A percentile compares a stretch with the other conserved stretches of the same genome.
Evolutionary conservation across 53 echinoderm and acorn worm genomes (phyloP).

Genomic region (Astropecten irregularis): DNA sequence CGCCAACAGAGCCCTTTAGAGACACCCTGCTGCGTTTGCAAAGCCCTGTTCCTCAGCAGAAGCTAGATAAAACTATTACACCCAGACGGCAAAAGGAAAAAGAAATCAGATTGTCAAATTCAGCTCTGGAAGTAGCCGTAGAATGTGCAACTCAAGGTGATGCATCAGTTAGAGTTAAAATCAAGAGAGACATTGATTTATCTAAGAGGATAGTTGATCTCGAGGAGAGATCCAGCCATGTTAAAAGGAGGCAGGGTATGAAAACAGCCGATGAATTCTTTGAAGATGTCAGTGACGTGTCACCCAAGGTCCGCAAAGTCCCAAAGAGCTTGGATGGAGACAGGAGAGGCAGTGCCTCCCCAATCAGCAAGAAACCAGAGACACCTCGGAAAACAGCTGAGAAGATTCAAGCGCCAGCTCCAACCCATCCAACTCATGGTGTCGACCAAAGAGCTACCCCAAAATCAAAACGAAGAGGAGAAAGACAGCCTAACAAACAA

Average conservation of each 20-base stretch:
- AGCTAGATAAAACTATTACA: background rate
- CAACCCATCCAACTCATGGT: background rate
- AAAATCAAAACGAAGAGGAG: background rate
- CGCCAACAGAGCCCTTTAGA: background rate
- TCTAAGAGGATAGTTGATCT: too few relatives aligned
- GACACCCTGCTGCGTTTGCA: conserved; percentile 25
- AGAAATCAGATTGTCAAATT: conserved; percentile 18
- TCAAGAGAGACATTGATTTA: too few relatives aligned
- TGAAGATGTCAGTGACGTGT: background rate
- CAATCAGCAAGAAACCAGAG: too few relatives aligned
- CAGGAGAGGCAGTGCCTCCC: too few relatives aligned
- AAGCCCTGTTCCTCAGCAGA: background rate
- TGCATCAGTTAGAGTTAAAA: too few relatives aligned
- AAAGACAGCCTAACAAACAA: background rate
- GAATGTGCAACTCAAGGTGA: too few relatives aligned
- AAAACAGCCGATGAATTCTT: background rate
- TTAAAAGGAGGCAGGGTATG: too few relatives aligned
- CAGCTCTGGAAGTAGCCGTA: too few relatives aligned
- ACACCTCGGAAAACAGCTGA: background rate
- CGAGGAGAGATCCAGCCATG: too few relatives aligned
- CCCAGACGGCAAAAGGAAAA: background rate
- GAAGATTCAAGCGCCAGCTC: background rate
- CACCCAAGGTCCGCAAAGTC: background rate
- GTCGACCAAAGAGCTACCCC: background rate
- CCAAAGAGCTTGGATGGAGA: too few relatives aligned